Percentiles rank a stretch among this genome's conserved stretches.
phyloP scores from a whole-genome alignment of 2,797 vertebrate species.

The Macropodus opercularis region DNA sequence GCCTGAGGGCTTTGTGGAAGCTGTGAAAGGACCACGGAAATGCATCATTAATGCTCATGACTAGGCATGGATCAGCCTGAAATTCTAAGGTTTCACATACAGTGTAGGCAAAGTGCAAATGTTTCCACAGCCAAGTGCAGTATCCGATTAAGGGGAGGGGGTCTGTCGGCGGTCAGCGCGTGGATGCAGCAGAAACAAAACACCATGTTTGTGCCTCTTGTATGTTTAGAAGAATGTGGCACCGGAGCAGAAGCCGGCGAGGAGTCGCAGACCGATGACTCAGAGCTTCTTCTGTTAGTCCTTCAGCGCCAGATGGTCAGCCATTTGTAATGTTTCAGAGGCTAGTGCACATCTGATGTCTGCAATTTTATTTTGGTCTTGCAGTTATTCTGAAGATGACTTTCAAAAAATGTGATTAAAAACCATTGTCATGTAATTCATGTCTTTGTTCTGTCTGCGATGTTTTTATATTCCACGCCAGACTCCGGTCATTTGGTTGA shows the following conservation, averaged over 20 bases:
- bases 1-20: background rate
- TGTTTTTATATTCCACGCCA: background rate
- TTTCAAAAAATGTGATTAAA: slow-evolving; percentile 5
- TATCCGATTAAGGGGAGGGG: background rate
- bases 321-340: slow-evolving; percentile 32
- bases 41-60: slow-evolving; percentile 14
- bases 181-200: background rate
- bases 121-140: background rate
- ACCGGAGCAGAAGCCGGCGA: background rate
- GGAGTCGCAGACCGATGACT: slow-evolving; percentile 8
- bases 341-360: slow-evolving; percentile 9
- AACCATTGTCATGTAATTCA: background rate
- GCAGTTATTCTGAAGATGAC: slow-evolving; percentile 6
- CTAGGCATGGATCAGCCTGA: background rate
- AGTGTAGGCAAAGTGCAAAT: background rate
- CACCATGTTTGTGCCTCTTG: slow-evolving; percentile 3
- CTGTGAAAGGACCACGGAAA: background rate
- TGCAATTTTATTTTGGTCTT: slow-evolving; percentile 17
- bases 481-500: background rate
- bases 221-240: slow-evolving; percentile 13
- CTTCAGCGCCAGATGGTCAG: slow-evolving; percentile 23
- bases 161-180: background rate
- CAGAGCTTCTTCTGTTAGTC: slow-evolving; percentile 4
- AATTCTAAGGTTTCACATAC: background rate
- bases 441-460: background rate